Evolutionary conservation across 2,888 invertebrate genomes (phyloP), one percentile per base, ranked within the genome.

Genomic region (Volucella inanis): DNA sequence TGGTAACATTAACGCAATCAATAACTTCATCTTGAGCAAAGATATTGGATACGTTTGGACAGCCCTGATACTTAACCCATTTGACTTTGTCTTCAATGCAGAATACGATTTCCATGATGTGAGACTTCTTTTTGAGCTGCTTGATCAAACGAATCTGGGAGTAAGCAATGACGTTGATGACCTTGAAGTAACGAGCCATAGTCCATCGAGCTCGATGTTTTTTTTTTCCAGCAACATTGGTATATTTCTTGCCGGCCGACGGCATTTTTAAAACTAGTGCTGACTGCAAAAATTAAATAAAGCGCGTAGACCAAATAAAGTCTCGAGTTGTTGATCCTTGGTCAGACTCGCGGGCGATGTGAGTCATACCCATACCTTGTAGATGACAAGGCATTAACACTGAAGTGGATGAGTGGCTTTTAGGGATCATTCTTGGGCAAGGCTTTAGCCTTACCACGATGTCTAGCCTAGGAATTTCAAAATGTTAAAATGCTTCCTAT

Each of bases 351-450:
- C 99, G 95, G 10, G 99, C 97, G 93, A 99, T 97, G 93, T 99
- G 99, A 90, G 98, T 99, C 99, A 99, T 99, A 92, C 99, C 99
- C 91, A 99, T n/a, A n/a, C 99, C 93, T 99, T 99, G 93, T 99
- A 99, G 82, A 97, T 98, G 89, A 99, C 94, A 92, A 99, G 99
- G 99, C 98, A 52, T 99, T n/a, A n/a, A n/a, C n/a, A n/a, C n/a
- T n/a, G n/a, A n/a, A n/a, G n/a, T n/a, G n/a, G n/a, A n/a, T n/a
- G n/a, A n/a, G n/a, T n/a, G n/a, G n/a, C n/a, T n/a, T 99, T 92
- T 99, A 95, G 41, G 96, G 94, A 92, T 99, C 98, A 95, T 99
- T 99, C 92, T 97, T 99, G 43, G 99, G 99, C 94, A 99, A 99
- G 74, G 99, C 98, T 97, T 99, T n/a, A n/a, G n/a, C n/a, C n/a